These are phyloP conservation scores for Aleiodes sp. DNA, from an alignment of 1,140 invertebrate species.

Conservation along the genomic window DNA sequence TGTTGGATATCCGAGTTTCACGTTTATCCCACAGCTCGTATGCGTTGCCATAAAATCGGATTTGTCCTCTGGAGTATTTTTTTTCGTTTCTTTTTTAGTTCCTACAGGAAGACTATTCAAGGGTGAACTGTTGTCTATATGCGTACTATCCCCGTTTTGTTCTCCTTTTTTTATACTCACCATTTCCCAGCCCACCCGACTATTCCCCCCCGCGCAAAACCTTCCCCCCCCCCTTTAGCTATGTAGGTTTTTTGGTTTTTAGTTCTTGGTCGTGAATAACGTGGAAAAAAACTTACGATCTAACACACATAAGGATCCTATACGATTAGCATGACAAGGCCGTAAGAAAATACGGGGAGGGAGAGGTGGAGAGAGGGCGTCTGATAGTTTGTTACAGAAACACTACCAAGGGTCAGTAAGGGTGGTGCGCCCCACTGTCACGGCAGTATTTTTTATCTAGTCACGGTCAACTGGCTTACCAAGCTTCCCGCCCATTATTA, in stretches of 20 bases:
- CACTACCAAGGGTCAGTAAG: conserved; percentile 11
- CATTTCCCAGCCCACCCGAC: not conserved
- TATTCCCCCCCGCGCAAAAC: not conserved
- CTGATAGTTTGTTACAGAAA: conserved; percentile 49
- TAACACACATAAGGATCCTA: conserved; percentile 37
- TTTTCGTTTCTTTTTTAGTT: conserved; percentile 12
- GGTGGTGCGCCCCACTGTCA: conserved; percentile 34
- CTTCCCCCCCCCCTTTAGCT: not conserved
- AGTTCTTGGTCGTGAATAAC: not conserved
- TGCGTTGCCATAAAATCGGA: conserved; percentile 36
- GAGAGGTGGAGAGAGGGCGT: conserved; percentile 24
- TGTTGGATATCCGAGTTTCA: not conserved
- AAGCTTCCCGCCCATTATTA: conserved; percentile 64
- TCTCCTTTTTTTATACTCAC: conserved; percentile 14
- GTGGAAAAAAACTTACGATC: not conserved
- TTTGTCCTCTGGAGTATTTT: conserved; percentile 25
- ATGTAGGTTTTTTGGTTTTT: conserved; percentile 6
- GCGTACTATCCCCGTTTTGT: not conserved
- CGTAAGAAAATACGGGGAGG: conserved; percentile 18
- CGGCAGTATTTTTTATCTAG: conserved; percentile 68
- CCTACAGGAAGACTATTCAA: not conserved
- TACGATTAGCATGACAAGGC: conserved; percentile 58
- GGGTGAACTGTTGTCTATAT: conserved; percentile 23
- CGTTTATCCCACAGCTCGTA: conserved; percentile 27
- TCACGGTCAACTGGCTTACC: conserved; percentile 67